Percentiles rank a stretch among this genome's conserved stretches.
Conservation (phyloP, 2,888 invertebrate genomes). For the Spialia ferax region DNA sequence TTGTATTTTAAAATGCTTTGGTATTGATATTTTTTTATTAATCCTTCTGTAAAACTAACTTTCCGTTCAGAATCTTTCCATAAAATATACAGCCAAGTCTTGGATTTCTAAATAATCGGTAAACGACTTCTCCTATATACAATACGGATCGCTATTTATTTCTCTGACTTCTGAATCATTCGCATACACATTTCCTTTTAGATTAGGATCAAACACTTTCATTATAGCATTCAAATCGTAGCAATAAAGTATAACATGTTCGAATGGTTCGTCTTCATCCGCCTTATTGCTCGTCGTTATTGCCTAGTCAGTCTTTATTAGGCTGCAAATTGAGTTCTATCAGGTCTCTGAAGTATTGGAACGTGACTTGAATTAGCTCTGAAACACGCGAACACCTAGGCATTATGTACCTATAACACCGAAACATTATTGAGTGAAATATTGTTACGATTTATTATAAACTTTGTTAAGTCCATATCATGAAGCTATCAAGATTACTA, state of each 20-base stretch:
- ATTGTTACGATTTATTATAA: too few species aligned
- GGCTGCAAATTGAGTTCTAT: constrained; percentile 50
- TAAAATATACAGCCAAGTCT: too few species aligned
- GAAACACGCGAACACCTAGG: constrained; percentile 46
- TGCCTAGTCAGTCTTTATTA: constrained; percentile 34
- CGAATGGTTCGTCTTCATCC: constrained; percentile 3
- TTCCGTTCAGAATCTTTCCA: too few species aligned
- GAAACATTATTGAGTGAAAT: constrained; percentile 2
- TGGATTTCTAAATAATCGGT: too few species aligned
- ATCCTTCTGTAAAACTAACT: too few species aligned
- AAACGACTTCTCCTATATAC: too few species aligned
- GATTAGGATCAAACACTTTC: background rate
- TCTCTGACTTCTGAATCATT: too few species aligned
- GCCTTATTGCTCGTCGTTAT: constrained; percentile 4
- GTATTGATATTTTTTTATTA: too few species aligned
- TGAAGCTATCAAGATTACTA: too few species aligned
- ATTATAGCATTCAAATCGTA: background rate
- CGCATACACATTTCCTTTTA: background rate
- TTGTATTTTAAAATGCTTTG: too few species aligned
- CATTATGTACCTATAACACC: background rate
- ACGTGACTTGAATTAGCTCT: constrained; percentile 51
- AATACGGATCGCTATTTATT: too few species aligned
- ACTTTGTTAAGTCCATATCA: too few species aligned
- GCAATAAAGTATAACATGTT: background rate
- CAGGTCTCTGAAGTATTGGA: constrained; percentile 52